Conservation (phyloP, 2,113 vertebrate genomes). For the Oceanodroma tethys region DNA sequence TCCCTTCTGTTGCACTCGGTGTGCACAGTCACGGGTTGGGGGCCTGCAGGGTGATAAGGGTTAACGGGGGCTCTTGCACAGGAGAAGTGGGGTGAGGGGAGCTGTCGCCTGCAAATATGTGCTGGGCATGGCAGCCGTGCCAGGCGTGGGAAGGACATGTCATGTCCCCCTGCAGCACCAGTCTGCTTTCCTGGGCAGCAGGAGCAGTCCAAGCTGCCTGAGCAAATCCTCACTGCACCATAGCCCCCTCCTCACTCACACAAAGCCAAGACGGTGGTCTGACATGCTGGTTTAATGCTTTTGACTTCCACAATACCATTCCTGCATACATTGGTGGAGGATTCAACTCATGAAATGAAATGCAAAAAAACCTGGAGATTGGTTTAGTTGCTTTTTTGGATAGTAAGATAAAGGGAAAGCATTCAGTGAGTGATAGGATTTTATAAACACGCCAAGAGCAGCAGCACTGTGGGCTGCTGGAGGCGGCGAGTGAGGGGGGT, state of each 20-base stretch:
- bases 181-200: background rate
- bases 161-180: too few species aligned
- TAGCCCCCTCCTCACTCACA: background rate
- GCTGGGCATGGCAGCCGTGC: background rate
- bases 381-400: background rate
- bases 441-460: background rate
- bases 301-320: background rate
- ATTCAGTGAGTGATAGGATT: background rate
- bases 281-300: background rate
- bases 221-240: background rate
- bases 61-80: fast-evolving
- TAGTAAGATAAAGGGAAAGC: background rate
- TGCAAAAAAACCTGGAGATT: background rate
- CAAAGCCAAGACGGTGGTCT: background rate
- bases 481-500: fast-evolving
- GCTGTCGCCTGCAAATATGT: background rate
- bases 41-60: fast-evolving
- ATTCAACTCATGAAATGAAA: background rate
- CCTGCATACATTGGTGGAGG: background rate
- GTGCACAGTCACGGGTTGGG: background rate
- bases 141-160: fast-evolving
- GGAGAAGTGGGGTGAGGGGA: background rate
- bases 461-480: background rate
- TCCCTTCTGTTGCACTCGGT: background rate
- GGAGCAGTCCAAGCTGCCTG: background rate